These are phyloP conservation scores for Hydractinia symbiolongicarpus DNA, from an alignment of 30 jellyfish, hydroid and myxozoan species.

Conservation along the genomic window DNA sequence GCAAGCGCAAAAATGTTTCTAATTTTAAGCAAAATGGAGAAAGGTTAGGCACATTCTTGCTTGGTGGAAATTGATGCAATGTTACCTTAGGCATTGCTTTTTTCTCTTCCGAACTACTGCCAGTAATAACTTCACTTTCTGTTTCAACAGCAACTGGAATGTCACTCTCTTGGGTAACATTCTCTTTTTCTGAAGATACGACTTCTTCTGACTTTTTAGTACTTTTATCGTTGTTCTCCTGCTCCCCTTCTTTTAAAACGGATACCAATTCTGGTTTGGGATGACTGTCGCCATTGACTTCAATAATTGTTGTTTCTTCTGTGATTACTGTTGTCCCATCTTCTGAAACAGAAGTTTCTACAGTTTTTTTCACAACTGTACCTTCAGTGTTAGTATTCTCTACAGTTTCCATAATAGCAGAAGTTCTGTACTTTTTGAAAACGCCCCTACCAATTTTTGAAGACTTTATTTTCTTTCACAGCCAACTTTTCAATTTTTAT, in stretches of 20 bases:
- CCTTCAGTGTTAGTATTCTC: slow-evolving; percentile 4
- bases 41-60: slow-evolving; percentile 52
- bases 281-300: slow-evolving; percentile 1
- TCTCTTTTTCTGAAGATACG: background rate
- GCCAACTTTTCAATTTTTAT: no score
- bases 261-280: background rate
- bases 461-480: no score
- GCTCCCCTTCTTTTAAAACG: background rate
- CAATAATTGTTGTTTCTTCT: background rate
- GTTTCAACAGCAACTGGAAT: background rate
- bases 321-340: slow-evolving; percentile 15
- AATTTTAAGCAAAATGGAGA: slow-evolving; percentile 81
- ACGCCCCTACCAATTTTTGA: no score
- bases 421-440: background rate
- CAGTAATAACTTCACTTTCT: background rate
- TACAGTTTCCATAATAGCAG: background rate
- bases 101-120: slow-evolving; percentile 53
- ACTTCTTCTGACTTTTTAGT: background rate
- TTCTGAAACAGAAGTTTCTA: slow-evolving; percentile 3
- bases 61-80: slow-evolving; percentile 93
- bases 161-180: background rate
- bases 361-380: background rate
- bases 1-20: slow-evolving; percentile 87
- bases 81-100: slow-evolving; percentile 76
- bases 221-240: background rate